Percentiles rank a stretch among this genome's conserved stretches.
These are phyloP conservation scores for Catocala sponsa DNA, from an alignment of 2,888 invertebrate genomes.

Conservation along the genomic window DNA sequence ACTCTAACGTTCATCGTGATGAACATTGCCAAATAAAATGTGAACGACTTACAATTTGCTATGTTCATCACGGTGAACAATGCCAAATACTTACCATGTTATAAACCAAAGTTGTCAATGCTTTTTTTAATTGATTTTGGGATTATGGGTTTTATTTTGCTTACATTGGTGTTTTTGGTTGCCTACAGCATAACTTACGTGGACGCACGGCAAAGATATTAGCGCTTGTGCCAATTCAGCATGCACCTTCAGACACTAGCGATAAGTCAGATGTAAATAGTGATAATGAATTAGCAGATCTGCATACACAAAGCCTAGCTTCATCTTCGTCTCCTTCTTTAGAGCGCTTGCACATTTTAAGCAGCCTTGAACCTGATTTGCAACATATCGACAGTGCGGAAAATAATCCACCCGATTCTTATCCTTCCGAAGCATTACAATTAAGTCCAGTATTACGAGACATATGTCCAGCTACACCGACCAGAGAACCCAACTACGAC, in stretches of 20 bases:
- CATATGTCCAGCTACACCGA: conserved; percentile 36
- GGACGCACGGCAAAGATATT: conserved; percentile 31
- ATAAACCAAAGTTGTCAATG: neutral
- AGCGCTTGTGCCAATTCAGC: too few relatives aligned
- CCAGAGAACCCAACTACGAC: conserved; percentile 34
- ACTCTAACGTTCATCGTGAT: too few relatives aligned
- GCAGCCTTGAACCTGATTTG: neutral
- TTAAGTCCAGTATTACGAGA: conserved; percentile 36
- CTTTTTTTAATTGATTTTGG: neutral
- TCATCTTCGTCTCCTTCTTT: too few relatives aligned
- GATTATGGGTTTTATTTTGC: conserved; percentile 4
- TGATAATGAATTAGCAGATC: too few relatives aligned
- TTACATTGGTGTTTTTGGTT: conserved; percentile 7
- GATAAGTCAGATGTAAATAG: too few relatives aligned
- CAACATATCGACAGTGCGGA: neutral
- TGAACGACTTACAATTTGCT: too few relatives aligned
- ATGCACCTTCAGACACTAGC: too few relatives aligned
- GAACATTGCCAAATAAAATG: too few relatives aligned
- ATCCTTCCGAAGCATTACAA: conserved; percentile 14
- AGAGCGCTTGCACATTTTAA: conserved; percentile 32
- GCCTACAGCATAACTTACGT: conserved; percentile 29
- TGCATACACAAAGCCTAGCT: too few relatives aligned
- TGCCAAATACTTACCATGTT: too few relatives aligned
- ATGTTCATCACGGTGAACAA: too few relatives aligned
- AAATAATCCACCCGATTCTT: neutral